These are phyloP conservation scores for Characodon lateralis DNA, from an alignment of 2,797 vertebrate genomes.

Conservation along the genomic window DNA sequence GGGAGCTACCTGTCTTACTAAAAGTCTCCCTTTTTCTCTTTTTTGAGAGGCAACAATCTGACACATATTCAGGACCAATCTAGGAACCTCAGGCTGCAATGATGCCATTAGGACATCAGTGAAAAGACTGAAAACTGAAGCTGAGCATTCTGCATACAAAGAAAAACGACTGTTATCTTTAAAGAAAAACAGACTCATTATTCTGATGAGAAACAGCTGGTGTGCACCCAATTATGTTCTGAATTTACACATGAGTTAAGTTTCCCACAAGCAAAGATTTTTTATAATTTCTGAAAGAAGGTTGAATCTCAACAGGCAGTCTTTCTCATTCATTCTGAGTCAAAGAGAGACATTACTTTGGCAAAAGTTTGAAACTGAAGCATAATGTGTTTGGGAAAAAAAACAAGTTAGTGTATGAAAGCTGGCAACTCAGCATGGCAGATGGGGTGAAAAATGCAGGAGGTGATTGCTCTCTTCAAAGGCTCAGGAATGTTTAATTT, in stretches of 20 bases:
- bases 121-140: constrained; percentile 18
- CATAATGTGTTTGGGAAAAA: constrained; percentile 25
- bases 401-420: constrained; percentile 24
- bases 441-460: constrained; percentile 60
- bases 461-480: constrained; percentile 58
- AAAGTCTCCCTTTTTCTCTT: constrained; percentile 20
- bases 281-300: constrained; percentile 47
- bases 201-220: constrained; percentile 82
- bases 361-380: constrained; percentile 47
- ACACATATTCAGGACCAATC: constrained; percentile 37
- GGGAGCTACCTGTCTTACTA: constrained; percentile 36
- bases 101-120: constrained; percentile 15
- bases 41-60: constrained; percentile 19
- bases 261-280: constrained; percentile 68
- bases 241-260: constrained; percentile 80
- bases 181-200: constrained; percentile 75
- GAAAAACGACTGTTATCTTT: constrained; percentile 61
- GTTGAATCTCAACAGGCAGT: constrained; percentile 41
- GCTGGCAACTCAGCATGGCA: constrained; percentile 60
- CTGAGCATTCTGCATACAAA: constrained; percentile 46
- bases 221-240: constrained; percentile 75
- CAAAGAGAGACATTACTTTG: constrained; percentile 42
- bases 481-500: constrained; percentile 52
- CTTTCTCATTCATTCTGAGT: constrained; percentile 41
- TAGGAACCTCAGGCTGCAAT: constrained; percentile 41